Evolutionary conservation across 2,797 vertebrate genomes (phyloP).

Genomic region (Macrochelys suwanniensis): DNA sequence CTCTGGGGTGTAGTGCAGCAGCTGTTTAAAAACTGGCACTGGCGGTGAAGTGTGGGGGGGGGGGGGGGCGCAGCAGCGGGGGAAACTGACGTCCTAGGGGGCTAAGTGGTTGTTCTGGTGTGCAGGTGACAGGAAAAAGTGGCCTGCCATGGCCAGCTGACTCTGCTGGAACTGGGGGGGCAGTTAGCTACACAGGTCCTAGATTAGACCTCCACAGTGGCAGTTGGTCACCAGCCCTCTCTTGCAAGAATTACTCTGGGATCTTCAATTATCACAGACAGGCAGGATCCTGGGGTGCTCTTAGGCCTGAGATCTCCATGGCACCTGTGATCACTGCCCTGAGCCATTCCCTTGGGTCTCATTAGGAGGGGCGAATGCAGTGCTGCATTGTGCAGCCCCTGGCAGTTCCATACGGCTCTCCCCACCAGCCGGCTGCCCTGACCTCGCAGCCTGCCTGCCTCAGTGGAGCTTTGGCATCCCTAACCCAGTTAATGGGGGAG

Average conservation of each 20-base stretch:
- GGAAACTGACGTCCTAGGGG: background rate
- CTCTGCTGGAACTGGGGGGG: background rate
- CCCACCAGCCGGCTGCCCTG: background rate
- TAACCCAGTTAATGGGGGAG: background rate
- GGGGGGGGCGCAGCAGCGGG: accelerated
- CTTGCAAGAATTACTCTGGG: background rate
- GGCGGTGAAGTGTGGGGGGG: background rate
- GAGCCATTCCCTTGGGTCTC: background rate
- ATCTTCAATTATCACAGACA: background rate
- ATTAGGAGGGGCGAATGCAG: background rate
- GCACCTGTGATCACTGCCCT: no score
- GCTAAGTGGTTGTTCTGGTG: background rate
- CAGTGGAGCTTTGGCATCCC: background rate
- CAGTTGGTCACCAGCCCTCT: background rate
- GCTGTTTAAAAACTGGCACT: background rate
- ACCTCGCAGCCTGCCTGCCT: background rate
- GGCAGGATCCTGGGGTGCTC: background rate
- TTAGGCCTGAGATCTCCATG: background rate
- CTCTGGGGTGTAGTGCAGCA: background rate
- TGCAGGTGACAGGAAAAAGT: no score
- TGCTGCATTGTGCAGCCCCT: background rate
- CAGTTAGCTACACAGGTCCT: background rate
- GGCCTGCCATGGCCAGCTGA: background rate
- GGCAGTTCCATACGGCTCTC: background rate
- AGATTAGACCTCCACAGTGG: background rate